phyloP scores from a whole-genome alignment of 2,888 invertebrate species.

The Rhogogaster chlorosoma region DNA sequence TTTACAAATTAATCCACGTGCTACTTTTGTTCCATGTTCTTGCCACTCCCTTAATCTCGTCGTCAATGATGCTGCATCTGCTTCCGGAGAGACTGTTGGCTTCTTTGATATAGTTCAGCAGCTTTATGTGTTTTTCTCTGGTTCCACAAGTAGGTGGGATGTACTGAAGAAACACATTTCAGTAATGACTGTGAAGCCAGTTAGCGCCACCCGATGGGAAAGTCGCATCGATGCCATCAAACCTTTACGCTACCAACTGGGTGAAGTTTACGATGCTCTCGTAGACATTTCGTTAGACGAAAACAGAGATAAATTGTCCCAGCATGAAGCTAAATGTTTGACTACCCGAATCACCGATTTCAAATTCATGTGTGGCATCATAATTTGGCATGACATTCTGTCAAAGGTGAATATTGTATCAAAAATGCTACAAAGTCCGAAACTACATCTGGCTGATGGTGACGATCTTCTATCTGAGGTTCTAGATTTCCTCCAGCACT shows the following conservation, averaged over 20 bases:
- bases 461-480: neutral
- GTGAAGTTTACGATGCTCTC: slow-evolving; percentile 57
- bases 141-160: neutral
- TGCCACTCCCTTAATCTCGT: slow-evolving; percentile 46
- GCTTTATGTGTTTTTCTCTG: slow-evolving; percentile 53
- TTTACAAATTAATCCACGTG: slow-evolving; percentile 51
- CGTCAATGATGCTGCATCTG: slow-evolving; percentile 42
- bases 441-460: slow-evolving; percentile 16
- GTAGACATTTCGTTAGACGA: slow-evolving; percentile 51
- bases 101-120: slow-evolving; percentile 52
- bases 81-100: slow-evolving; percentile 48
- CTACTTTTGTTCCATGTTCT: slow-evolving; percentile 47
- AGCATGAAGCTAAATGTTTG: slow-evolving; percentile 33
- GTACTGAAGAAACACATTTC: slow-evolving; percentile 54
- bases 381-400: slow-evolving; percentile 46
- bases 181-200: slow-evolving; percentile 59
- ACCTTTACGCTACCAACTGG: slow-evolving; percentile 54
- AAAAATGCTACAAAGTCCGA: slow-evolving; percentile 44
- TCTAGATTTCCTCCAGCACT: slow-evolving; percentile 28
- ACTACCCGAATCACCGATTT: slow-evolving; percentile 33
- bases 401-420: slow-evolving; percentile 41
- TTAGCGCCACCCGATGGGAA: slow-evolving; percentile 58
- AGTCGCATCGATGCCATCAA: slow-evolving; percentile 59
- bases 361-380: slow-evolving; percentile 45
- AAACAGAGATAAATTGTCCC: slow-evolving; percentile 22